Percentiles rank a stretch among this genome's conserved stretches.
Conservation (phyloP, 2,113 vertebrate species). For the Notarius lentiginosus region DNA sequence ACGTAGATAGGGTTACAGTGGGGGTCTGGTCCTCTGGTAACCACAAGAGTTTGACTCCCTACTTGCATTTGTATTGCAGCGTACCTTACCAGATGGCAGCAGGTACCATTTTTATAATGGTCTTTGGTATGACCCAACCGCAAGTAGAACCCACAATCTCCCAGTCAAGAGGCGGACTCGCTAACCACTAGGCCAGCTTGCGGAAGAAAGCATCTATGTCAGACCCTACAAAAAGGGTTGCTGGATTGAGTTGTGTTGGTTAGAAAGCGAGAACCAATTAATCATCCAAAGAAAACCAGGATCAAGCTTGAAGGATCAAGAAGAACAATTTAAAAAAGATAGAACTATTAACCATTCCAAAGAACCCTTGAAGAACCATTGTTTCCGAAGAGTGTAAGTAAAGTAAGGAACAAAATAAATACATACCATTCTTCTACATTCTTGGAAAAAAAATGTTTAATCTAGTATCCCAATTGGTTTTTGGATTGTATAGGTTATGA, state of each 20-base stretch:
- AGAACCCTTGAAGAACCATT: neutral
- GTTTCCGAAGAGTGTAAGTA: neutral
- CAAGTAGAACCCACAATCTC: too few species aligned
- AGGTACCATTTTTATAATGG: too few species aligned
- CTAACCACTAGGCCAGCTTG: too few species aligned
- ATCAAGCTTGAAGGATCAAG: neutral
- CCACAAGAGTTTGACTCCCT: too few species aligned
- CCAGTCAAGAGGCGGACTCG: too few species aligned
- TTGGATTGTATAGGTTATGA: neutral
- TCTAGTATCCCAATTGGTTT: neutral
- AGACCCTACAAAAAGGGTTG: neutral
- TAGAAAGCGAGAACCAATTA: neutral
- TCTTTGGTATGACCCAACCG: too few species aligned
- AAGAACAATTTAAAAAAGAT: neutral
- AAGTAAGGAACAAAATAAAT: neutral
- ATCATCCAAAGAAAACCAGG: neutral
- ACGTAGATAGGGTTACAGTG: too few species aligned
- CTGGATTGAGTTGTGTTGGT: neutral
- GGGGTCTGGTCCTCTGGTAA: too few species aligned
- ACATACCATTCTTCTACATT: neutral
- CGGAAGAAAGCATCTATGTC: neutral
- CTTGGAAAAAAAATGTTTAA: neutral
- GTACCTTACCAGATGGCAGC: too few species aligned
- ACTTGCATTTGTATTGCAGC: too few species aligned
- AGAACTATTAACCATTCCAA: neutral